Evolutionary conservation across 2,797 vertebrate species (phyloP).

Genomic region (Pseudocheirus occidentalis): DNA sequence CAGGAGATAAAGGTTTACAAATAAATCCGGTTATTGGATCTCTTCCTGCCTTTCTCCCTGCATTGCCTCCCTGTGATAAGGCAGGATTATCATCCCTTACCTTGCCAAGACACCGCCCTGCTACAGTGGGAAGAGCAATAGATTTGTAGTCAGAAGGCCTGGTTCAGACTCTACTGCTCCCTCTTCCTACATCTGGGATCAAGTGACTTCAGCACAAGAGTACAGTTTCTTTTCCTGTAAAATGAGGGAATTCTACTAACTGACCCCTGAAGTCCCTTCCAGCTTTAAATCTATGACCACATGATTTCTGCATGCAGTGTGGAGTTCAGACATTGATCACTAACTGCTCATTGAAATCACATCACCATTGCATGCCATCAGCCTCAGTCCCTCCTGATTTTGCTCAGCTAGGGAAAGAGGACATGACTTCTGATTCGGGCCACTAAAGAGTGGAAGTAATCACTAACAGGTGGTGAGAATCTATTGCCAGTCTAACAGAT

Average conservation of each 20-base stretch:
- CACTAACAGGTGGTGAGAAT: slow-evolving; percentile 73
- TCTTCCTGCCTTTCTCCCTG: slow-evolving; percentile 19
- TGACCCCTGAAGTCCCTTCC: not conserved
- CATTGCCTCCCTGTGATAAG: accelerated
- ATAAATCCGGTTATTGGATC: not conserved
- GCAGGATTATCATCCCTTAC: not conserved
- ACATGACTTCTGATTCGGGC: slow-evolving; percentile 20
- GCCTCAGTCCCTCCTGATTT: slow-evolving; percentile 12
- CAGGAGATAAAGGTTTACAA: slow-evolving; percentile 27
- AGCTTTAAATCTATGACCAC: not conserved
- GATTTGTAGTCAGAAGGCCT: not conserved
- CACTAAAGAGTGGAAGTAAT: slow-evolving; percentile 45
- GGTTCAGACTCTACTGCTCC: not conserved
- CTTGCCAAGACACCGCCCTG: not conserved
- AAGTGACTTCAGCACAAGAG: not conserved
- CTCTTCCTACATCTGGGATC: not conserved
- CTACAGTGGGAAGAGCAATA: not conserved
- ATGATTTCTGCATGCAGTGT: not conserved
- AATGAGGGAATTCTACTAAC: not conserved
- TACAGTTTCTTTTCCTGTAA: not conserved
- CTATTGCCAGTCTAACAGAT: slow-evolving; percentile 46
- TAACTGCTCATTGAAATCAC: not conserved
- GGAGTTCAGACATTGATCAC: not conserved
- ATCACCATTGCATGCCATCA: not conserved
- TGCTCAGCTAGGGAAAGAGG: slow-evolving; percentile 47